Evolutionary conservation across 2,797 vertebrate genomes (phyloP), one percentile per base, ranked within the genome.

Genomic region (Gymnocypris eckloni): DNA sequence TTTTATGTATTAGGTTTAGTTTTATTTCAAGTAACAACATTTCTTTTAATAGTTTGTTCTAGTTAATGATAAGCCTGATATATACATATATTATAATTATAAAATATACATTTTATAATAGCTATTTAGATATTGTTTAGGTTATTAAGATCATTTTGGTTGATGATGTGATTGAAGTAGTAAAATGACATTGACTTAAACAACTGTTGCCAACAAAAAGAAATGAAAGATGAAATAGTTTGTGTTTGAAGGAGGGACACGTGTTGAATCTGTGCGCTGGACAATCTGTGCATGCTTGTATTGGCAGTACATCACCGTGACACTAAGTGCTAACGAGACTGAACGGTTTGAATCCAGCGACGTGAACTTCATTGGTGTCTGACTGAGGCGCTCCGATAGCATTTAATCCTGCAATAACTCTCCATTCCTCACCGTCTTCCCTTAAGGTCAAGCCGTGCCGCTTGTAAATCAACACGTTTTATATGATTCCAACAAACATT

Each of bases 401-500:
- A 50, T 84, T 87, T 84, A 83, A 67, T 84, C 69, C 61, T 1
- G 50, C 61, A 59, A 48, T 64, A 84, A 81, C 78, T 59, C 39
- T 25, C 25, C 12, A 28, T 75, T 48, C 28, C 82, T 84, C 50
- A 69, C 76, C 70, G 86, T 84, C 82, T 37, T 22, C 16, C 59
- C 43, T 50, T 76, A 87, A 85, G 82, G 82, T 77, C 78, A 87
- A 69, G 45, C 18, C 2, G 22, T 15, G 11, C 67, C 6, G n/a
- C 48, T 84, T 69, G 69, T 80, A 83, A 86, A 83, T 54, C 48
- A 82, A 45, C 80, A 85, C 41, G 56, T 75, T 82, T 84, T 84
- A 61, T 54, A 66, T 25, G 83, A 70, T 39, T 70, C 48, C 72
- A 81, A n/a, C 56, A 81, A 84, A 87, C 82, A 79, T 39, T 79